Base-by-base conservation (phyloP, 2,113 vertebrate genomes). In the Columba janthina region DNA sequence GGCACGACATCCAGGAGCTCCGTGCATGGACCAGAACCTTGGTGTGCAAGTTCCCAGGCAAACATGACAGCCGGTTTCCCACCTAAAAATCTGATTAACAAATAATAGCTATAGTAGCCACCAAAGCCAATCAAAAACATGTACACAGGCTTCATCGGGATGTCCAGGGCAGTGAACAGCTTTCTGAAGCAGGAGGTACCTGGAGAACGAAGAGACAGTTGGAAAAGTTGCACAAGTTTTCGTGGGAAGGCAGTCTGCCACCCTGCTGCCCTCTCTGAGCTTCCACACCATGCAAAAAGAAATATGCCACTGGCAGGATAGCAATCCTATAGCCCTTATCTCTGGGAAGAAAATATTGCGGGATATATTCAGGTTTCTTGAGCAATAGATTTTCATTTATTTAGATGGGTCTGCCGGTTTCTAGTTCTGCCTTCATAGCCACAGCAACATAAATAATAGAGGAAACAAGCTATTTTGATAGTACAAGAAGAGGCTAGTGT, bases 221-320 rank as follows among this genome's bases (percentile, higher is more conserved):
- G 62, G 51, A 76, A 73, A 82, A 86, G 64, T 51, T 67, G 46
- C 29, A 11, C 9, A 65, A 6, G 19, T 18, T 69, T 56, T 70
- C 29, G 8, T 3, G 51, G 40, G 34, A 38, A 76, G 38, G 3
- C 48, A 44, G 5, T 5, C 24, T 42, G 74, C 40, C 38, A 12
- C 8, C 34, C 10, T 58, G 40, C 32, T 48, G 60, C 32, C 34
- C n/a, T 29, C 32, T 19, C 62, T 9, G 34, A 44, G 14, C 25
- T 76, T 25, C 48, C 61, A 72, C 58, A 34, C 26, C 31, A 4
- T 3, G 6, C 22, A n/a, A 15, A 67, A 72, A 44, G 6, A 78
- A 87, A 25, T 6, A 36, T 0, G 0, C 15, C 32, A 4, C 18
- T 32, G 50, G 22, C 16, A 82, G 60, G 3, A 5, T 2, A 29